phyloP scores from a whole-genome alignment of 2,797 vertebrate species.

The Ceyx erithaca region DNA sequence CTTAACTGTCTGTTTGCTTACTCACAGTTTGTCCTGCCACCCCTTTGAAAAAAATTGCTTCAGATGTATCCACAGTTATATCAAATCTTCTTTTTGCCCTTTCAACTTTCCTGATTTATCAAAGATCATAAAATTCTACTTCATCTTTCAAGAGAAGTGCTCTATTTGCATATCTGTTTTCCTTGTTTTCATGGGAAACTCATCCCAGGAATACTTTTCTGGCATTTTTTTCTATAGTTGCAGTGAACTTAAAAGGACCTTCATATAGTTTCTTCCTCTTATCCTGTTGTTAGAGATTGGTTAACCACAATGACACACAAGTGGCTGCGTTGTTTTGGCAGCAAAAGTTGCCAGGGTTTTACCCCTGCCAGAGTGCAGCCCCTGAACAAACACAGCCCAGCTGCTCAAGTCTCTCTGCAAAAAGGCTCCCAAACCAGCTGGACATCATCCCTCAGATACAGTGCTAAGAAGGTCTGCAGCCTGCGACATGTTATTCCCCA shows the following conservation, averaged over 20 bases:
- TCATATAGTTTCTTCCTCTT: background rate
- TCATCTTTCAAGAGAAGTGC: background rate
- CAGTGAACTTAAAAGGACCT: background rate
- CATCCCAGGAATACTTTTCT: background rate
- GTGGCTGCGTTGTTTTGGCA: background rate
- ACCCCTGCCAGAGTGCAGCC: background rate
- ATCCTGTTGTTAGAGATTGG: background rate
- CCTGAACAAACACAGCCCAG: background rate
- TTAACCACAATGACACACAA: background rate
- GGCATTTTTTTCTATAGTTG: background rate
- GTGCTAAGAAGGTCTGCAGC: background rate
- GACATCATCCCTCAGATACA: background rate
- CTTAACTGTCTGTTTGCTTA: background rate
- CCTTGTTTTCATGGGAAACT: background rate
- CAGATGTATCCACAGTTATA: background rate
- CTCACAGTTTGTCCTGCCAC: background rate
- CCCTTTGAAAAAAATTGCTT: background rate
- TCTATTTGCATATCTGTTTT: background rate
- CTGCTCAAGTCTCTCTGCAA: background rate
- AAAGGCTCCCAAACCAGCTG: background rate
- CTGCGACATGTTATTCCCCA: fast-evolving
- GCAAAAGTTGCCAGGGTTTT: background rate
- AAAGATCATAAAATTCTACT: background rate
- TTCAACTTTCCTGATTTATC: background rate
- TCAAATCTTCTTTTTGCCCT: background rate